Evolutionary conservation across 2,888 invertebrate genomes (phyloP).

Genomic region (Scotopteryx bipunctaria): DNA sequence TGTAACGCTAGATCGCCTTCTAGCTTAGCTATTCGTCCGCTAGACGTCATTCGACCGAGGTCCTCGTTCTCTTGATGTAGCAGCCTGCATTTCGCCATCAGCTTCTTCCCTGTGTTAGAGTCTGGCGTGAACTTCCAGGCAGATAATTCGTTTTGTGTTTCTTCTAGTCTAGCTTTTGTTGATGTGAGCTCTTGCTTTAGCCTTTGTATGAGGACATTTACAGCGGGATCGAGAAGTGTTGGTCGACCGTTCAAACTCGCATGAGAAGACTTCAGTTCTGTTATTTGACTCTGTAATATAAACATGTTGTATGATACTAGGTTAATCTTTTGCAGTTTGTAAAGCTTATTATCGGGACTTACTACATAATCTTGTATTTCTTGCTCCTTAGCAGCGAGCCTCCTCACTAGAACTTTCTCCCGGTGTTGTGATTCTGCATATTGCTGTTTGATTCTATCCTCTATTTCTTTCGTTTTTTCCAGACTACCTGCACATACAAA

Average conservation of each 20-base stretch:
- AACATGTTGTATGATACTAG: too few relatives aligned
- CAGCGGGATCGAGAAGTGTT: constrained; percentile 94
- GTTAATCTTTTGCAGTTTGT: too few relatives aligned
- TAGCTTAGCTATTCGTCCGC: constrained; percentile 96
- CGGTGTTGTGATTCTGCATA: constrained; percentile 93
- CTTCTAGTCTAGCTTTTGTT: constrained; percentile 95
- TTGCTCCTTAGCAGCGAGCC: constrained; percentile 97
- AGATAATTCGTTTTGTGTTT: constrained; percentile 98
- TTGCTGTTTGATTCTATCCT: constrained; percentile 91
- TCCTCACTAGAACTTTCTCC: constrained; percentile 95
- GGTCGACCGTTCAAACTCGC: constrained; percentile 90
- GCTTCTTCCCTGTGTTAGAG: constrained; percentile 97
- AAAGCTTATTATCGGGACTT: constrained; percentile 61
- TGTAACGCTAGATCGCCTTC: constrained; percentile 98
- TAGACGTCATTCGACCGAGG: constrained; percentile 96
- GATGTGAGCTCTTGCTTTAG: constrained; percentile 95
- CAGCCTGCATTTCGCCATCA: constrained; percentile 98
- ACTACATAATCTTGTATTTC: constrained; percentile 98
- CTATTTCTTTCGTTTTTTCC: constrained; percentile 88
- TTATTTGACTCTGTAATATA: constrained; percentile 91
- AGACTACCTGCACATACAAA: constrained; percentile 84
- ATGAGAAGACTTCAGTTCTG: constrained; percentile 95
- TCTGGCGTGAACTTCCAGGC: constrained; percentile 99
- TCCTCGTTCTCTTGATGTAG: constrained; percentile 99
- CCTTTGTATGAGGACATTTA: constrained; percentile 95